Conservation (phyloP, 2,113 vertebrate species). For the Peromyscus leucopus region DNA sequence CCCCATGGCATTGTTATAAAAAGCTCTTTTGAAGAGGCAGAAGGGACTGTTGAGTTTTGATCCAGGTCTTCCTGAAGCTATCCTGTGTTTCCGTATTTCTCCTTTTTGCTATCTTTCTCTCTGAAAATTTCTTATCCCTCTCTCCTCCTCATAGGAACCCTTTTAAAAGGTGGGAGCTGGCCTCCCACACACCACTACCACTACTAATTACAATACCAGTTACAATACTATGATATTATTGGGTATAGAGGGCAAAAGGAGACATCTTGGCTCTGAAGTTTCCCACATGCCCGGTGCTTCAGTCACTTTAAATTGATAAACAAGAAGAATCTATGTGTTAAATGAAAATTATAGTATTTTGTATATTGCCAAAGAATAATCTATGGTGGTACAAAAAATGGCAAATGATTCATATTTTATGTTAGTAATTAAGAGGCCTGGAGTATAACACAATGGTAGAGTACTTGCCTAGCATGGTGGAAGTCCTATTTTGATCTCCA, state of each 20-base stretch:
- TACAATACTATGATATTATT: not conserved
- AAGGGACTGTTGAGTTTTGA: too few relatives aligned
- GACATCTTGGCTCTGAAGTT: not conserved
- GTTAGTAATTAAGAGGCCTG: not conserved
- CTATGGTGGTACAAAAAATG: not conserved
- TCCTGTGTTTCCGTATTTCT: too few relatives aligned
- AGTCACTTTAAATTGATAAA: not conserved
- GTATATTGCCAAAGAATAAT: not conserved
- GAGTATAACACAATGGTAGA: not conserved
- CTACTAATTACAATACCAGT: not conserved
- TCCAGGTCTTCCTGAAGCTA: too few relatives aligned
- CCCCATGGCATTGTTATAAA: too few relatives aligned
- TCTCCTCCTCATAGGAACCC: too few relatives aligned
- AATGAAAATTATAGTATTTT: not conserved
- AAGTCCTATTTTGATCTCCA: not conserved
- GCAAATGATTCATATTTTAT: conserved; percentile 30
- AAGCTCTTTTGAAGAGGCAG: too few relatives aligned
- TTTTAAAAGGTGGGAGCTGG: too few relatives aligned
- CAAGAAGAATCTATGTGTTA: not conserved
- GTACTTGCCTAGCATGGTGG: not conserved
- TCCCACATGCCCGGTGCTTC: not conserved
- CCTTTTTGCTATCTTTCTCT: too few relatives aligned
- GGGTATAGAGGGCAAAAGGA: not conserved
- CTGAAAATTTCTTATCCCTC: too few relatives aligned
- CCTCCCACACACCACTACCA: too few relatives aligned